Percentiles rank a stretch among this genome's conserved stretches.
Conservation (phyloP, 2,113 vertebrate genomes). For the Ia io region DNA sequence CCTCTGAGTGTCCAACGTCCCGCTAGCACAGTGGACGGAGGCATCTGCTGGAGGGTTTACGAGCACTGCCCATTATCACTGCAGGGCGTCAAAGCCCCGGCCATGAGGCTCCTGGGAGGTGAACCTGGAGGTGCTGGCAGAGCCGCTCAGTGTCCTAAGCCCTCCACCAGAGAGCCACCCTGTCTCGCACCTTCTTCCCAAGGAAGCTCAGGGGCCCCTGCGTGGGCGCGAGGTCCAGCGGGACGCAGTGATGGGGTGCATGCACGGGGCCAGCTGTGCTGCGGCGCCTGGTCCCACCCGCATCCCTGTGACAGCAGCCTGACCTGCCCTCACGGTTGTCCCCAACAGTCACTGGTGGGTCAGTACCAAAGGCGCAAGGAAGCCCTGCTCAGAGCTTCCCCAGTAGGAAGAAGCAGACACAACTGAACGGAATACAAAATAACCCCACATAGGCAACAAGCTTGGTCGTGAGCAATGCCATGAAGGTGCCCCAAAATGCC, state of each 20-base stretch:
- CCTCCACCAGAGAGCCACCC: background rate
- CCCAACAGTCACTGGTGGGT: accelerated
- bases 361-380: background rate
- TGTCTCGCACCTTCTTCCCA: background rate
- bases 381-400: background rate
- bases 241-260: accelerated
- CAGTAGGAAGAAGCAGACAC: background rate
- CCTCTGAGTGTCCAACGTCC: background rate
- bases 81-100: background rate
- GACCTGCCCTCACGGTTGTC: too few relatives aligned
- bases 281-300: background rate
- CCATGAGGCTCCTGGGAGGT: background rate
- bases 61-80: background rate
- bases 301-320: too few relatives aligned
- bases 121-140: background rate
- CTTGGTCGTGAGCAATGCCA: accelerated
- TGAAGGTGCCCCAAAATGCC: background rate
- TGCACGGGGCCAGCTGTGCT: background rate
- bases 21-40: background rate
- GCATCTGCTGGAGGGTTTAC: too few relatives aligned
- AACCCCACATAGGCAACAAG: accelerated
- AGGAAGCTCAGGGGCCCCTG: accelerated
- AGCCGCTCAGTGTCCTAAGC: accelerated
- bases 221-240: accelerated
- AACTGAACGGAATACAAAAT: too few relatives aligned